Evolutionary conservation across 2,113 vertebrate species (phyloP).

Genomic region (Eptatretus burgeri): DNA sequence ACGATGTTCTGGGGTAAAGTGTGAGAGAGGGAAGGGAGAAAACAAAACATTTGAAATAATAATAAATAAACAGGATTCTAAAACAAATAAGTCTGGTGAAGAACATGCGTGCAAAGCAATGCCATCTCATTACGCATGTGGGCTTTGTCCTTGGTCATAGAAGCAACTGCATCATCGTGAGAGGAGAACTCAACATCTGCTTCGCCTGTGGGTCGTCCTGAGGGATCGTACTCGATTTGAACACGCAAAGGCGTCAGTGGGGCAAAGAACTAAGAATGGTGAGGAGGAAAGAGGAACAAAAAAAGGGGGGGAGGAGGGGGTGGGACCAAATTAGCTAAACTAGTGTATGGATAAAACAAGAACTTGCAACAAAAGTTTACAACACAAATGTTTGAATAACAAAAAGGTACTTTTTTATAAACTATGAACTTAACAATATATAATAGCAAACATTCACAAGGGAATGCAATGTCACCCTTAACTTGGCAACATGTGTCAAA

Average conservation of each 20-base stretch:
- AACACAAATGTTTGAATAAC: neutral
- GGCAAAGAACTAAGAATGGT: slow-evolving; percentile 35
- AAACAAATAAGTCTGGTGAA: neutral
- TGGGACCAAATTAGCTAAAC: neutral
- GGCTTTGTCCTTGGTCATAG: slow-evolving; percentile 41
- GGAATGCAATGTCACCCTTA: too few relatives aligned
- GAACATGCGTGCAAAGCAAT: neutral
- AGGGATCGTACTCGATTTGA: slow-evolving; percentile 29
- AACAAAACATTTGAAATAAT: neutral
- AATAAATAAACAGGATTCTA: neutral
- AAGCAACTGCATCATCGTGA: slow-evolving; percentile 25
- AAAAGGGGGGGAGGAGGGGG: too few relatives aligned
- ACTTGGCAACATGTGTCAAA: too few relatives aligned
- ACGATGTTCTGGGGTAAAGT: slow-evolving; percentile 41
- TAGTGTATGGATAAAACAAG: neutral
- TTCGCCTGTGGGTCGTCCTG: slow-evolving; percentile 31
- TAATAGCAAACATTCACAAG: neutral
- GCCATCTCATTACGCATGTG: slow-evolving; percentile 29
- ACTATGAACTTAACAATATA: neutral
- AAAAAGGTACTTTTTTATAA: neutral
- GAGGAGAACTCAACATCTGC: slow-evolving; percentile 35
- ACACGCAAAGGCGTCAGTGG: slow-evolving; percentile 33
- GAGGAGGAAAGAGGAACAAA: too few relatives aligned
- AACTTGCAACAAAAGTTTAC: neutral
- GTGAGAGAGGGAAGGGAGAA: neutral